phyloP scores from a whole-genome alignment of 2,888 invertebrate genomes.

The Catocala fraxini region DNA sequence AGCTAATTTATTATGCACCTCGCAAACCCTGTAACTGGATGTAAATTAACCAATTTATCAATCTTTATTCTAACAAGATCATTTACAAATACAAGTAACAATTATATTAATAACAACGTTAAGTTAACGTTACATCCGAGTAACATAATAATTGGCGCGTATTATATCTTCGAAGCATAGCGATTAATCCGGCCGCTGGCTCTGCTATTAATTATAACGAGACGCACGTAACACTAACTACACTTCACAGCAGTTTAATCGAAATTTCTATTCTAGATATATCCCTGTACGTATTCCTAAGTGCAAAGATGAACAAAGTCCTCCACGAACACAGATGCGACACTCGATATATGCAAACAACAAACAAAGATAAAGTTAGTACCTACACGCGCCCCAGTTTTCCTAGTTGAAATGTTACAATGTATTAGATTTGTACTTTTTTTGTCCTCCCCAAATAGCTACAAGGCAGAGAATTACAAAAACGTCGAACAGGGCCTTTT shows the following conservation, averaged over 20 bases:
- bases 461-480: constrained; percentile 21
- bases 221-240: constrained; percentile 9
- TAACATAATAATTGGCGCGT: constrained; percentile 26
- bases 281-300: background rate
- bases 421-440: constrained; percentile 13
- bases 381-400: background rate
- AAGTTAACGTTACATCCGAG: background rate
- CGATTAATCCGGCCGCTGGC: constrained; percentile 23
- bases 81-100: background rate
- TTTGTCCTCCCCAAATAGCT: constrained; percentile 14
- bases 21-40: too few relatives aligned
- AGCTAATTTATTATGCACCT: too few relatives aligned
- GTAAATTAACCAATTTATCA: too few relatives aligned
- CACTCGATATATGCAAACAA: background rate
- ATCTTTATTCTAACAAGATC: background rate
- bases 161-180: constrained; percentile 21
- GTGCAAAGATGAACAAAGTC: constrained; percentile 3
- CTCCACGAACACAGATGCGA: background rate
- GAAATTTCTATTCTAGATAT: constrained; percentile 20
- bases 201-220: constrained; percentile 19
- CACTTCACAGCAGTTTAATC: constrained; percentile 24
- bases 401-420: constrained; percentile 15
- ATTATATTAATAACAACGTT: constrained; percentile 2
- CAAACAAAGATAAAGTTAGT: background rate
- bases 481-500: constrained; percentile 15